phyloP scores from a whole-genome alignment of 1,140 invertebrate species.

The Colletes latitarsis region DNA sequence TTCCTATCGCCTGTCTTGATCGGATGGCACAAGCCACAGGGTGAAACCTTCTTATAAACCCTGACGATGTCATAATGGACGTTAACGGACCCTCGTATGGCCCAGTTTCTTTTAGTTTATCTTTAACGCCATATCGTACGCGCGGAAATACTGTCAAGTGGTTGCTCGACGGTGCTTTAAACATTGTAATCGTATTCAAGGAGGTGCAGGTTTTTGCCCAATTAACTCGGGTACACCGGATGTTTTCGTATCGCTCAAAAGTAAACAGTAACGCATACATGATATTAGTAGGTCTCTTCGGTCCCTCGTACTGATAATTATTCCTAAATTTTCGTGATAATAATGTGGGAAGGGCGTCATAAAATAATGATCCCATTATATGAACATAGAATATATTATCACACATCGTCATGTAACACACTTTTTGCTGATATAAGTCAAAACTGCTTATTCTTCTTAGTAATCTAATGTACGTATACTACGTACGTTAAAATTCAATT shows the following conservation, averaged over 20 bases:
- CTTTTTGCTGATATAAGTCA: conserved; percentile 8
- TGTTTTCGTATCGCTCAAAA: conserved; percentile 41
- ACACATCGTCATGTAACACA: conserved; percentile 31
- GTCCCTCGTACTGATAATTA: conserved; percentile 10
- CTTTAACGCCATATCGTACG: conserved; percentile 60
- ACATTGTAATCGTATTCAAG: conserved; percentile 63
- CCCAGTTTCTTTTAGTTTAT: conserved; percentile 72
- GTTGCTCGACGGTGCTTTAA: conserved; percentile 38
- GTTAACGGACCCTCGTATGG: conserved; percentile 42
- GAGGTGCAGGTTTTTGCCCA: conserved; percentile 57
- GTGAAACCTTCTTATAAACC: conserved; percentile 68
- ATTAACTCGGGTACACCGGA: conserved; percentile 42
- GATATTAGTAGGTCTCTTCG: background rate
- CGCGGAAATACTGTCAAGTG: conserved; percentile 72
- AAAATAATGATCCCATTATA: conserved; percentile 7
- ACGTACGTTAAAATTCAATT: conserved; percentile 2
- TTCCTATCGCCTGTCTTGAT: background rate
- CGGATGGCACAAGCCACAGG: background rate
- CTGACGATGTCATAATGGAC: conserved; percentile 60
- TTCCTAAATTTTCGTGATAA: background rate
- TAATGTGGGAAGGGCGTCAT: background rate
- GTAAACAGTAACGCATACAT: conserved; percentile 16
- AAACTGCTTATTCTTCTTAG: conserved; percentile 2
- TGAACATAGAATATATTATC: conserved; percentile 54
- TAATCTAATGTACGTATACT: conserved; percentile 2